Base-by-base conservation (phyloP, 2,113 vertebrate species). In the Penelope pileata region DNA sequence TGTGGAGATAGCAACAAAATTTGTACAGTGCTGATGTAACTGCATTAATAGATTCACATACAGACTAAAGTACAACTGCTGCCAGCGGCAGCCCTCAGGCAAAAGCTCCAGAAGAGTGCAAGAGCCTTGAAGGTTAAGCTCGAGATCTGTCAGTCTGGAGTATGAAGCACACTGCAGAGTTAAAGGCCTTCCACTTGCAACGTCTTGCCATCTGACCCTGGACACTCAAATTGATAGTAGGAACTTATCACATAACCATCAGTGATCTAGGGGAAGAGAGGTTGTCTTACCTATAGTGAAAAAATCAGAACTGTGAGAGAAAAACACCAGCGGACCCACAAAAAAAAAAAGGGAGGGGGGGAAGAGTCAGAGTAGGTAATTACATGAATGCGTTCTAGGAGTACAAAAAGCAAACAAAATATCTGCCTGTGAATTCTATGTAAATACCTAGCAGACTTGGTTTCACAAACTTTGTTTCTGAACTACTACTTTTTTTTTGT, bases 41-140 rank as follows among this genome's bases (percentile, higher is more conserved):
- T 27, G 47, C 68, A 43, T 70, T 56, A 83, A 67, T 60, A 86
- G 68, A 75, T 43, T 86, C 75, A 68, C 40, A 53, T 13, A 30
- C 47, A 27, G 16, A 76, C 79, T 47, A 10, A 81, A 72, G 27
- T 72, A 93, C 76, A 88, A 40, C 43, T 48, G 60, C 79, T 90
- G 85, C 85, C 60, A 10, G 0, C 56, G 90, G 90, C 87, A 93
- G 38, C 78, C 93, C 79, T 91, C 79, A 68, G 79, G 91, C 79
- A 81, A 80, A 90, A 94, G 48, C 92, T 82, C 75, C 54, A 70
- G 74, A 94, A 60, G 54, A 83, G 68, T 0, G 0, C 47, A 47
- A 89, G 34, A 50, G 26, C 34, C 90, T 86, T 70, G 59, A 91
- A 91, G 51, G 85, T 91, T 78, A 88, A 90, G 56, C 34, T 86